Evolutionary conservation across 2,113 vertebrate species (phyloP).

Genomic region (Cygnus atratus): DNA sequence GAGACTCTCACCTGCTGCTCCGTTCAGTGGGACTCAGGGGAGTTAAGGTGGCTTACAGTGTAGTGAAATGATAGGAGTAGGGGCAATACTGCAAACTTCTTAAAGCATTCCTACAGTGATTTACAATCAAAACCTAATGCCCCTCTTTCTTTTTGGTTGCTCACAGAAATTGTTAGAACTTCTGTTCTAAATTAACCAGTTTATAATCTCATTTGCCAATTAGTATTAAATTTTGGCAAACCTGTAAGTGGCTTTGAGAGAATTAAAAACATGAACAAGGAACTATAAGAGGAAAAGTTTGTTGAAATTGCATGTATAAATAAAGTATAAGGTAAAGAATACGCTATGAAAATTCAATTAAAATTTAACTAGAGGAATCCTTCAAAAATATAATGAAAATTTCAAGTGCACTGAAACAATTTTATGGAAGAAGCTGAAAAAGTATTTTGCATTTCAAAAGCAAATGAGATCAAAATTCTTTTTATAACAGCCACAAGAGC

Average conservation of each 20-base stretch:
- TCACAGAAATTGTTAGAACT: neutral
- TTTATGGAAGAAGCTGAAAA: neutral
- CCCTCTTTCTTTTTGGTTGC: neutral
- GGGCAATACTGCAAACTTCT: neutral
- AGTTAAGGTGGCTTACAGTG: neutral
- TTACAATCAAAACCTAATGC: neutral
- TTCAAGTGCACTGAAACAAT: neutral
- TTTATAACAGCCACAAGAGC: neutral
- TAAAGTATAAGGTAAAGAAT: neutral
- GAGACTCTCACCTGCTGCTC: neutral
- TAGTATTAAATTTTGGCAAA: neutral
- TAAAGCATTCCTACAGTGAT: neutral
- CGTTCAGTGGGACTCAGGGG: neutral
- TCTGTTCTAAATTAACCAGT: neutral
- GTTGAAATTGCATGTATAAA: neutral
- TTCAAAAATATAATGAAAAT: neutral
- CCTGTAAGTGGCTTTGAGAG: neutral
- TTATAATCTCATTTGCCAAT: neutral
- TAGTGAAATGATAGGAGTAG: neutral
- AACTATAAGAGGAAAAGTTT: neutral
- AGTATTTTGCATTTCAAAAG: slow-evolving; percentile 11
- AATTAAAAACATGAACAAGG: neutral
- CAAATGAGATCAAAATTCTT: slow-evolving; percentile 7
- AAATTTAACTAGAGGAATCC: neutral
- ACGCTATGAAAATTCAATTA: neutral